Percentiles rank a stretch among this genome's conserved stretches.
These are phyloP conservation scores for Halichondria panicea DNA, from an alignment of 37 sponge, comb jelly and placozoan species.

Conservation along the genomic window DNA sequence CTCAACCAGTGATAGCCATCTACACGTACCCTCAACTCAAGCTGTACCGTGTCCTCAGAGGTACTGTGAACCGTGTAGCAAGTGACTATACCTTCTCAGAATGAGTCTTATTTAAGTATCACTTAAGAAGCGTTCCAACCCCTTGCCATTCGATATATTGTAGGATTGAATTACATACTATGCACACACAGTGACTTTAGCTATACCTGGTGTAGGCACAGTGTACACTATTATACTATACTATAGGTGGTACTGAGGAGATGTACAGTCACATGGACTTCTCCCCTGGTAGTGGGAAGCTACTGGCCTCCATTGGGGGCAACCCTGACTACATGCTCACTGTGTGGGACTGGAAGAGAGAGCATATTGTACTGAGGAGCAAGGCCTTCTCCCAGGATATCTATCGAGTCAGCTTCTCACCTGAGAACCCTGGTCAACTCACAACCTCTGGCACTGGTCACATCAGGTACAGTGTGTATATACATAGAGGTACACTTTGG, in stretches of 20 bases:
- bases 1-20: constrained; percentile 81
- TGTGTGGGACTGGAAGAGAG: constrained; percentile 98
- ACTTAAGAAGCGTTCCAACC: no score
- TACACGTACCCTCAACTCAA: constrained; percentile 84
- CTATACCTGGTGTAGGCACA: background rate
- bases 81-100: background rate
- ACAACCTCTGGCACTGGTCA: constrained; percentile 98
- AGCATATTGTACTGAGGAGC: constrained; percentile 84
- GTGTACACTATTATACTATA: background rate
- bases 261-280: constrained; percentile 76
- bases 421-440: constrained; percentile 92
- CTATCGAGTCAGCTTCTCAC: constrained; percentile 94
- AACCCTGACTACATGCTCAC: constrained; percentile 98
- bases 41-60: constrained; percentile 81
- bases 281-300: constrained; percentile 69
- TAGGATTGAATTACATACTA: no score
- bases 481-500: no score
- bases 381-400: constrained; percentile 99
- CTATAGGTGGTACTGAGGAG: constrained; percentile 60
- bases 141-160: no score
- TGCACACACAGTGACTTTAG: no score
- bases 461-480: constrained; percentile 65
- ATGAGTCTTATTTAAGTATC: background rate
- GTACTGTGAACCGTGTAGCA: background rate
- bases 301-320: constrained; percentile 92